Evolutionary conservation across 1,140 invertebrate species (phyloP).

Genomic region (Drosophila equinoxialis): DNA sequence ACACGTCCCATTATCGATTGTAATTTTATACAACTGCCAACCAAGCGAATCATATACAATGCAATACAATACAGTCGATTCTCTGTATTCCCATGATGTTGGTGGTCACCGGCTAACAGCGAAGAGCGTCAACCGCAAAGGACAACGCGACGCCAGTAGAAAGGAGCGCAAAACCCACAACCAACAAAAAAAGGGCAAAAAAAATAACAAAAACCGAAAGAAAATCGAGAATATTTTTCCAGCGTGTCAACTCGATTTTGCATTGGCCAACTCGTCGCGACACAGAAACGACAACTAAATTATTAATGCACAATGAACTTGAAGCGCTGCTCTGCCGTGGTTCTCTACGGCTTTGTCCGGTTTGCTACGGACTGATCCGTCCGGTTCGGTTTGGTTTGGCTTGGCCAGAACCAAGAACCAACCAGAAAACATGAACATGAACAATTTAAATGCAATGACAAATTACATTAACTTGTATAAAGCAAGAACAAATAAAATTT

Average conservation of each 20-base stretch:
- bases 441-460: constrained; percentile 50
- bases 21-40: constrained; percentile 30
- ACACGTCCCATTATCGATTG: constrained; percentile 17
- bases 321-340: constrained; percentile 42
- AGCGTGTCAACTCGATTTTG: constrained; percentile 48
- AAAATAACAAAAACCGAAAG: neutral
- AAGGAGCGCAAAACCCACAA: constrained; percentile 9
- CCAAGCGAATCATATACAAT: constrained; percentile 43
- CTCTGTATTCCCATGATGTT: constrained; percentile 45
- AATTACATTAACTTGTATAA: constrained; percentile 36
- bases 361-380: neutral
- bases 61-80: neutral
- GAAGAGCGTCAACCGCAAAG: constrained; percentile 43
- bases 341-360: neutral
- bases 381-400: neutral
- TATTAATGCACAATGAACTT: constrained; percentile 79
- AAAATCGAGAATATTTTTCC: constrained; percentile 44
- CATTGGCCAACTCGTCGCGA: constrained; percentile 31
- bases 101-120: constrained; percentile 34
- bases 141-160: constrained; percentile 40
- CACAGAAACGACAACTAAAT: constrained; percentile 70
- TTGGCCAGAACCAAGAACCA: constrained; percentile 3
- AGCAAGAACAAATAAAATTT: constrained; percentile 30
- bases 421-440: constrained; percentile 7
- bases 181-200: no score